Base-by-base conservation (phyloP, 2,888 invertebrate species). In the Melitaea athalia region DNA sequence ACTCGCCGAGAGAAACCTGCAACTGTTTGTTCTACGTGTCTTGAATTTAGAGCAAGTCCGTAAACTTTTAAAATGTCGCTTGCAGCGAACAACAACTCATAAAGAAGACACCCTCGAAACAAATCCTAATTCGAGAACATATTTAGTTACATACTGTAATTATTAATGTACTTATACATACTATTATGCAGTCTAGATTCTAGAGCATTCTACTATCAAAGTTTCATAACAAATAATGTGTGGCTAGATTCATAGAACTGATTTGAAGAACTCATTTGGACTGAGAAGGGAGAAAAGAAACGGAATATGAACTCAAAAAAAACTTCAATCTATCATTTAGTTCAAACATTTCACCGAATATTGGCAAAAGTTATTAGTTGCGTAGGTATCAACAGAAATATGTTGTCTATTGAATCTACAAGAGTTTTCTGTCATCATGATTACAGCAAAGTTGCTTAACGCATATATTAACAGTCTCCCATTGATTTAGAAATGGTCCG, bases 21-120 rank as follows among this genome's bases (percentile, higher is more conserved):
- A 67, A 61, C 47, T 24, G 45, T 62, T 24, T 67, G 15, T 47
- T 60, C 24, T 55, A 60, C 55, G 55, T 55, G 66, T 53, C 24
- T 10, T 62, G 61, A 67, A 62, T 67, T 67, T 67, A 67, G 66
- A 62, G 52, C 61, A 42, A 55, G 66, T 55, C 61, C 66, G 55
- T 62, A 61, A 67, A 67, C 61, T 55, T 55, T 61, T 55, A 15
- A 67, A 67, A 62, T 67, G 61, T 38, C 65, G 60, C 33, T 43
- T 17, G 45, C 31, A 66, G 17, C 31, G 52, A 50, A 31, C 42
- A 52, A 52, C 12, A 17, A 50, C 61, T 12, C 3, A 45, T 5
- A 60, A n/a, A 33, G 3, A 6, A 45, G 42, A 43, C 11, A 15
- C 42, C 8, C 11, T 57, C 8, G 15, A 57, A 42, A 42, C 5